These are phyloP conservation scores for Parasteatoda tepidariorum DNA, from an alignment of 1,140 invertebrate species.

Conservation along the genomic window DNA sequence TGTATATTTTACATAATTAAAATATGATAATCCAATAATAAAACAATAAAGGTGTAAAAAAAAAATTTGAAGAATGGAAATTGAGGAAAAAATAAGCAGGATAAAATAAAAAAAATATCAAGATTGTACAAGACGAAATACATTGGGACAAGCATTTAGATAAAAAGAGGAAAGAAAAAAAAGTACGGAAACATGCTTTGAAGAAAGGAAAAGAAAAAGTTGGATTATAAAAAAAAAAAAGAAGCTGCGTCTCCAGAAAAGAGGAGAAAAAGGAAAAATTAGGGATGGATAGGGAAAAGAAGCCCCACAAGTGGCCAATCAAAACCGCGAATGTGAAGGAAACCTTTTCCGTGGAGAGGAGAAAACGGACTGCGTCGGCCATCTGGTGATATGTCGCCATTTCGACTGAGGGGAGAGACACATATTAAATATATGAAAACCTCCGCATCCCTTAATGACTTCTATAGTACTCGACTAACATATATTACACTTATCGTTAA, in stretches of 20 bases:
- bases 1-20: too few species aligned
- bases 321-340: constrained; percentile 40
- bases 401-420: constrained; percentile 7
- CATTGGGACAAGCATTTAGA: too few species aligned
- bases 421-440: neutral
- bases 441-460: neutral
- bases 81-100: too few species aligned
- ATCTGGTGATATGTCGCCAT: constrained; percentile 59
- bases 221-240: too few species aligned
- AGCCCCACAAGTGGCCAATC: constrained; percentile 60
- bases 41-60: too few species aligned
- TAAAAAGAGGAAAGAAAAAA: constrained; percentile 6
- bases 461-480: too few species aligned
- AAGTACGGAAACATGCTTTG: neutral
- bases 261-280: constrained; percentile 45
- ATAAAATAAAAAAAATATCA: too few species aligned
- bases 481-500: too few species aligned
- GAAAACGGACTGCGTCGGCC: constrained; percentile 49
- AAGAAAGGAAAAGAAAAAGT: neutral
- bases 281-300: constrained; percentile 48
- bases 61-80: too few species aligned
- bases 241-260: too few species aligned
- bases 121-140: too few species aligned
- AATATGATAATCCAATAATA: too few species aligned
- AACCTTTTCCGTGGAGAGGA: constrained; percentile 14